Conservation (phyloP, 2,113 vertebrate genomes). For the Ammospiza nelsoni region DNA sequence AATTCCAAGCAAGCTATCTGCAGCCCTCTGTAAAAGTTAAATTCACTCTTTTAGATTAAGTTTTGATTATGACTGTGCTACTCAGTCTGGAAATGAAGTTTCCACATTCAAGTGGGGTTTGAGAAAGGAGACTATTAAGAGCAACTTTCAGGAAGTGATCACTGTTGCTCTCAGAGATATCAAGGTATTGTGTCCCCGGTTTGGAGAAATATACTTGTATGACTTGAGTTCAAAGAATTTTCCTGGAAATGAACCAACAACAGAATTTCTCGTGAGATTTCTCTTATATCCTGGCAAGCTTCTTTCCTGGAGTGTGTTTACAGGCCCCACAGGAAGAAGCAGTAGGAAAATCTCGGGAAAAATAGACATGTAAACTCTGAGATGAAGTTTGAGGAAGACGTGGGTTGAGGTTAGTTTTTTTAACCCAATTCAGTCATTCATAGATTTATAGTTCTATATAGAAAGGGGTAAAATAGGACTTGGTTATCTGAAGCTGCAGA, state of each 20-base stretch:
- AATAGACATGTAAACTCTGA: slow-evolving; percentile 27
- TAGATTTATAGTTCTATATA: not conserved
- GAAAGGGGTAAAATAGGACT: not conserved
- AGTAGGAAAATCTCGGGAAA: slow-evolving; percentile 36
- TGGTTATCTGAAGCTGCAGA: slow-evolving; percentile 5
- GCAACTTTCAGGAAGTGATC: slow-evolving; percentile 12
- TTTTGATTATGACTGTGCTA: not conserved
- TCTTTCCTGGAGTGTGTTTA: slow-evolving; percentile 42
- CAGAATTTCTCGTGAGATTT: slow-evolving; percentile 56
- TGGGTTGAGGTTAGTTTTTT: slow-evolving; percentile 2
- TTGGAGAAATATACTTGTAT: slow-evolving; percentile 15
- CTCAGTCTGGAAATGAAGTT: not conserved
- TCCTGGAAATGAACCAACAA: slow-evolving; percentile 45
- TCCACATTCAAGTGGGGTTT: not conserved
- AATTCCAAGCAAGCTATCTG: not conserved
- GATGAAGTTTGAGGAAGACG: not conserved
- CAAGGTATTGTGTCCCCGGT: not conserved
- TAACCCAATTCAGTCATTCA: not conserved
- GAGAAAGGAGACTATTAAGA: not conserved
- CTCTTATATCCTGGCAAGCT: slow-evolving; percentile 52
- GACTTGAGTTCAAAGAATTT: slow-evolving; percentile 30
- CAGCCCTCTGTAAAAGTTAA: not conserved
- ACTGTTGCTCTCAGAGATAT: slow-evolving; percentile 19
- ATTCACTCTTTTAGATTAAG: not conserved
- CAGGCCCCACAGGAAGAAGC: slow-evolving; percentile 58